phyloP scores from a whole-genome alignment of 2,888 invertebrate genomes.

The Iphiclides podalirius region DNA sequence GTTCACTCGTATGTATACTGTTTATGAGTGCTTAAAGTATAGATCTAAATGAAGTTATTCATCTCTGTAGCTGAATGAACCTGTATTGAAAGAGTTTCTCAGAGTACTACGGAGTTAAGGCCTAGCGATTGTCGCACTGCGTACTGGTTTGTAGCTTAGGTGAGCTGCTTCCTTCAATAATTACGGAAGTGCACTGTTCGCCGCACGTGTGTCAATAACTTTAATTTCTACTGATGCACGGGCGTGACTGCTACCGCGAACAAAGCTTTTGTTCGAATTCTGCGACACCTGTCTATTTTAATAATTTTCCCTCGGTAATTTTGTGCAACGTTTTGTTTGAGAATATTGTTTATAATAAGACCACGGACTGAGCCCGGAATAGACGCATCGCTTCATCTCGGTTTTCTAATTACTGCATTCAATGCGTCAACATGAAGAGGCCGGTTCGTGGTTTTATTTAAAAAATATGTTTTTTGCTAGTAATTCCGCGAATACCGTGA shows the following conservation, averaged over 20 bases:
- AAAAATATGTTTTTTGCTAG: too few species aligned
- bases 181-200: constrained; percentile 18
- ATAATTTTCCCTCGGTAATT: background rate
- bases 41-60: too few species aligned
- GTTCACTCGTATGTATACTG: too few species aligned
- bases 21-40: too few species aligned
- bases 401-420: background rate
- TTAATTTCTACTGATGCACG: constrained; percentile 15
- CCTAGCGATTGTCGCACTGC: too few species aligned
- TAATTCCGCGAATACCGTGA: too few species aligned
- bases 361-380: background rate
- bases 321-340: background rate
- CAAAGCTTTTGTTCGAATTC: constrained; percentile 13
- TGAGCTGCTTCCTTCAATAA: constrained; percentile 13
- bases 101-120: too few species aligned
- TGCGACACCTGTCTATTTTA: constrained; percentile 5
- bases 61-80: too few species aligned
- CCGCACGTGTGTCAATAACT: constrained; percentile 15
- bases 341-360: background rate
- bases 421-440: background rate
- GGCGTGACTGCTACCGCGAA: constrained; percentile 5
- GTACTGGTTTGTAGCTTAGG: too few species aligned
- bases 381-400: background rate
- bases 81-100: too few species aligned
- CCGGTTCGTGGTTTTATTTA: background rate